Evolutionary conservation across 2,888 invertebrate species (phyloP), one percentile per base, ranked within the genome.

Genomic region (Epinotia ramella): DNA sequence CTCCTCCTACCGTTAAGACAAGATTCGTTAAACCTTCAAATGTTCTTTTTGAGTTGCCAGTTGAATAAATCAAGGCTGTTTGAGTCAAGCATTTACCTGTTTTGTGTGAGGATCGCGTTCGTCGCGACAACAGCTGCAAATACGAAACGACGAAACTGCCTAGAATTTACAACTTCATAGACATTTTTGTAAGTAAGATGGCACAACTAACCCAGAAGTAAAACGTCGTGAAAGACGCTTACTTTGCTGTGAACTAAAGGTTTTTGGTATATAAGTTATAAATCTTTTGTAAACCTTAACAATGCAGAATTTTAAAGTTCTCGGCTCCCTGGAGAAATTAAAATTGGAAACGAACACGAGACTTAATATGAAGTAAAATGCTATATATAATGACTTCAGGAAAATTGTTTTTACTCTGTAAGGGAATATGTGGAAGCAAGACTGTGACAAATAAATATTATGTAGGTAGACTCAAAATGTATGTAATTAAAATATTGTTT

Each of bases 271-370:
- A 4, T 60, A 16, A 20, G 44, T 12, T 13, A 46, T 33, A 40
- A 44, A 9, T 20, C 5, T 67, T 60, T 33, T 46, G 28, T 28
- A 49, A 66, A 13, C 33, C 73, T 49, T 65, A 66, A 65, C 46
- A 59, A 60, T 60, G 60, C 57, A 57, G 63, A 64, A 64, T 69
- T 69, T 59, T 69, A n/a, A 69, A 59, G 18, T 46, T 57, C 2
- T n/a, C 49, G 16, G 13, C 40, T 74, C 69, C 74, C 74, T 11
- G 46, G 69, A 57, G 69, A 59, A 69, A 69, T 69, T 64, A 64
- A 74, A 64, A 59, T 64, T 49, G 16, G 68, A 46, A 20, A 33
- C 57, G 46, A 64, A 57, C 63, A n/a, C 57, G 64, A 33, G 62
- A 46, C 64, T 72, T 72, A 28, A 46, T 59, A 44, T 65, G 9